Conservation (phyloP, 2,888 invertebrate species). For the Drymonia ruficornis region DNA sequence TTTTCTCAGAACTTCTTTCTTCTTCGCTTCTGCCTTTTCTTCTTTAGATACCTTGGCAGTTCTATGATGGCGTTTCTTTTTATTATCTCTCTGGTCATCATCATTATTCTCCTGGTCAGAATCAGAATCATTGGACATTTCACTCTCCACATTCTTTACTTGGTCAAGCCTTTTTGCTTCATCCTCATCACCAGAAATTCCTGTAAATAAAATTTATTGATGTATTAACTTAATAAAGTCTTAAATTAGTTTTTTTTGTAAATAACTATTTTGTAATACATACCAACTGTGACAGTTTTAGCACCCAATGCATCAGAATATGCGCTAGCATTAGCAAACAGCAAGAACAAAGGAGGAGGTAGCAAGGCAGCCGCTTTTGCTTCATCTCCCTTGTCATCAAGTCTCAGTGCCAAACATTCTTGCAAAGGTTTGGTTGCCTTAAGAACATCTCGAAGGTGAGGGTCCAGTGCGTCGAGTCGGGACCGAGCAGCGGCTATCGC, state of each 20-base stretch:
- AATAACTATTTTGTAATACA: too few relatives aligned
- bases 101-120: conserved; percentile 87
- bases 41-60: conserved; percentile 84
- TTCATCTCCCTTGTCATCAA: conserved; percentile 92
- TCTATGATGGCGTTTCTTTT: conserved; percentile 88
- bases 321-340: conserved; percentile 93
- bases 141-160: conserved; percentile 80
- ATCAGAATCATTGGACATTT: conserved; percentile 87
- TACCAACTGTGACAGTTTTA: conserved; percentile 71
- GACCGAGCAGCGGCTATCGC: conserved; percentile 91
- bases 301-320: conserved; percentile 91
- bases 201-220: conserved; percentile 49
- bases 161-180: conserved; percentile 87
- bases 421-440: conserved; percentile 95
- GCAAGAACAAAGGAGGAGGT: conserved; percentile 92
- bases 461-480: conserved; percentile 92
- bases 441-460: conserved; percentile 86
- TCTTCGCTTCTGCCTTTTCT: conserved; percentile 89
- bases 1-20: conserved; percentile 86
- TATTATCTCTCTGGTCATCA: conserved; percentile 77
- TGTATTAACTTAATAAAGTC: not conserved
- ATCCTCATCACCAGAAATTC: conserved; percentile 88
- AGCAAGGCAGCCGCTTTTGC: conserved; percentile 90
- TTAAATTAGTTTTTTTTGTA: too few relatives aligned
- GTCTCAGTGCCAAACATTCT: conserved; percentile 92